A percentile compares a stretch with the other conserved stretches of the same genome.
These are phyloP conservation scores for Hyposoter didymator DNA, from an alignment of 2,888 invertebrate species.

Conservation along the genomic window DNA sequence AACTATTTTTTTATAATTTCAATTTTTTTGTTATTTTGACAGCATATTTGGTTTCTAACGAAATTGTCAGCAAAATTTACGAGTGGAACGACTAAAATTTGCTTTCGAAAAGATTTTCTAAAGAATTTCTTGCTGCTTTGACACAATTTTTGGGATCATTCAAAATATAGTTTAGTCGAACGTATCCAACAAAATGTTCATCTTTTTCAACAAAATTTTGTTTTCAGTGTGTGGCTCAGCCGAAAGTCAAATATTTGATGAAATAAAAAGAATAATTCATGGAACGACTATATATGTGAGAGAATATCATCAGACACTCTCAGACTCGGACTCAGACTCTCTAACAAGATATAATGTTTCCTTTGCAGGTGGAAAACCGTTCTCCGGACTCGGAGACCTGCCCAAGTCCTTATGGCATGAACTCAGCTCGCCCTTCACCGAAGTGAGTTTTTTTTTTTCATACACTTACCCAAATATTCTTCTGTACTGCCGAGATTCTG, in stretches of 20 bases:
- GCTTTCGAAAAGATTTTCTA: too few species aligned
- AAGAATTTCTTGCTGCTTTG: too few species aligned
- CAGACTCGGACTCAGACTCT: conserved; percentile 4
- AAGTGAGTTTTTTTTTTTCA: conserved; percentile 75
- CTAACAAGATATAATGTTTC: conserved; percentile 42
- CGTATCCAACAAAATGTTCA: too few species aligned
- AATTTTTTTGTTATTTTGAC: too few species aligned
- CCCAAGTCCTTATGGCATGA: conserved; percentile 82
- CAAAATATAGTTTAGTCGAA: too few species aligned
- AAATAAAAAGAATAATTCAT: too few species aligned
- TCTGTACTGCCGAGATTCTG: background rate
- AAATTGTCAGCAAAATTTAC: too few species aligned
- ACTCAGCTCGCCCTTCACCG: conserved; percentile 83
- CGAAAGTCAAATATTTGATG: background rate
- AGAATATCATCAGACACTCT: background rate
- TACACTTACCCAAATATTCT: background rate
- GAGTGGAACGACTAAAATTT: too few species aligned
- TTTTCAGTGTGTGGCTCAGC: background rate
- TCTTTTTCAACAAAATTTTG: too few species aligned
- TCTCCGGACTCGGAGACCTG: conserved; percentile 81
- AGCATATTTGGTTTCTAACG: too few species aligned
- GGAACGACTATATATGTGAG: background rate
- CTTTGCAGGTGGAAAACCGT: conserved; percentile 81
- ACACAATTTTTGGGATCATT: too few species aligned
- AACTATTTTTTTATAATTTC: too few species aligned